Base-by-base conservation (phyloP, 2,113 vertebrate genomes). In the Gopherus evgoodei region DNA sequence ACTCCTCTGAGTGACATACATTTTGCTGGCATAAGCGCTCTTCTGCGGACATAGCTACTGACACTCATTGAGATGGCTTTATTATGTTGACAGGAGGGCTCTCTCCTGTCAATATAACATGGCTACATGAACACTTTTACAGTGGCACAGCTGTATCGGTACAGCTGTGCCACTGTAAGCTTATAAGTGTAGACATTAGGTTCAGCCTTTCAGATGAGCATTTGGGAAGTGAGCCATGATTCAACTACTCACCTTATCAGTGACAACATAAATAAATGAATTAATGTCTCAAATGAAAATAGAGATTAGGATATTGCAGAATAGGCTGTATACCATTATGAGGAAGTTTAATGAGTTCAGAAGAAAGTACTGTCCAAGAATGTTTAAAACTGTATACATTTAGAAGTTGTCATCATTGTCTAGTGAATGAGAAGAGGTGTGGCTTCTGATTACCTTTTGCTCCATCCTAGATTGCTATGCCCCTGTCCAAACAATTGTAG, bases 381-480 rank as follows among this genome's bases (percentile, higher is more conserved):
- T 76, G 11, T 88, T 90, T 87, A 57, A 76, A 35, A 38, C 1
- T 21, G 25, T 50, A 87, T 53, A 57, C 22, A 57, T 75, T 52
- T 52, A 29, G 50, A n/a, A n/a, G 13, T 54, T 17, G 3, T 42
- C 27, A 4, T 44, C n/a, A 42, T 8, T 56, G 24, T 47, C 69
- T 79, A 65, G 47, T 49, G 47, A 57, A 69, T 13, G 21, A 42
- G 3, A 21, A 4, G 6, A 42, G 29, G 13, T 47, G 52, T 59
- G 21, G 44, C 22, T 44, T 85, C 78, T 84, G 76, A 27, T 50
- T 57, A 47, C 47, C 52, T 81, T 31, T 22, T 31, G 59, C 12
- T n/a, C 50, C 29, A 42, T 31, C 35, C 21, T 1, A 13, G 62
- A 47, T 53, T 1, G 2, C 3, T 13, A 6, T 9, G 9, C 27